A percentile compares a stretch with the other conserved stretches of the same genome.
These are phyloP conservation scores for Cherax quadricarinatus DNA, from an alignment of 1,140 invertebrate genomes.

Conservation along the genomic window DNA sequence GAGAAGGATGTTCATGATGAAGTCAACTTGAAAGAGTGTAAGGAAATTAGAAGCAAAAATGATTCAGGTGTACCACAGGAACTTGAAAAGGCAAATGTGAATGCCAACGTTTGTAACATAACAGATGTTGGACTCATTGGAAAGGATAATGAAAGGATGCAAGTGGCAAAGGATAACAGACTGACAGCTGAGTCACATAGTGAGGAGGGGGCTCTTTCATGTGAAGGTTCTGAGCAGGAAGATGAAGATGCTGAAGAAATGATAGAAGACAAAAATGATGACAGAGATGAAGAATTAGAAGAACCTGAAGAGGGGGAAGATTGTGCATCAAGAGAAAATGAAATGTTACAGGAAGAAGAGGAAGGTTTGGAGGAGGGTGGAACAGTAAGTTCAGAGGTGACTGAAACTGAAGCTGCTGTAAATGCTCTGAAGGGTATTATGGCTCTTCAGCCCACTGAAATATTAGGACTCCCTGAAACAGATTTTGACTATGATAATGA, in stretches of 20 bases:
- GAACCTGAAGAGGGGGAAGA: slow-evolving; percentile 43
- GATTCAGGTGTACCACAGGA: neutral
- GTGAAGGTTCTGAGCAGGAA: neutral
- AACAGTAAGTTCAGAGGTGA: slow-evolving; percentile 15
- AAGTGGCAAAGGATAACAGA: neutral
- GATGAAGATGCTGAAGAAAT: neutral
- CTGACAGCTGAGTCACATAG: neutral
- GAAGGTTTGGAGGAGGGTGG: slow-evolving; percentile 33
- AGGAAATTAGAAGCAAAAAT: neutral
- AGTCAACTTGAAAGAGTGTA: neutral
- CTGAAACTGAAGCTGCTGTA: slow-evolving; percentile 64
- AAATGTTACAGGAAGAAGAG: slow-evolving; percentile 36
- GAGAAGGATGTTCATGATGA: neutral
- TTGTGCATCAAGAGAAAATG: slow-evolving; percentile 18
- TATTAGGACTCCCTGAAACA: slow-evolving; percentile 57
- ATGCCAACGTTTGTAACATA: neutral
- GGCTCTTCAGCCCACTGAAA: slow-evolving; percentile 63
- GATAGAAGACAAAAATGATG: neutral
- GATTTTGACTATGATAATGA: slow-evolving; percentile 60
- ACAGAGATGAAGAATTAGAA: slow-evolving; percentile 14
- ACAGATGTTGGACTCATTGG: neutral
- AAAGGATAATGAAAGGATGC: neutral
- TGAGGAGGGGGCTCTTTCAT: neutral
- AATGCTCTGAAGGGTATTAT: slow-evolving; percentile 67
- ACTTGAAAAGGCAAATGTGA: neutral